A percentile compares a stretch with the other conserved stretches of the same genome.
Conservation (phyloP, 2,797 vertebrate genomes). For the Sternotherus odoratus region DNA sequence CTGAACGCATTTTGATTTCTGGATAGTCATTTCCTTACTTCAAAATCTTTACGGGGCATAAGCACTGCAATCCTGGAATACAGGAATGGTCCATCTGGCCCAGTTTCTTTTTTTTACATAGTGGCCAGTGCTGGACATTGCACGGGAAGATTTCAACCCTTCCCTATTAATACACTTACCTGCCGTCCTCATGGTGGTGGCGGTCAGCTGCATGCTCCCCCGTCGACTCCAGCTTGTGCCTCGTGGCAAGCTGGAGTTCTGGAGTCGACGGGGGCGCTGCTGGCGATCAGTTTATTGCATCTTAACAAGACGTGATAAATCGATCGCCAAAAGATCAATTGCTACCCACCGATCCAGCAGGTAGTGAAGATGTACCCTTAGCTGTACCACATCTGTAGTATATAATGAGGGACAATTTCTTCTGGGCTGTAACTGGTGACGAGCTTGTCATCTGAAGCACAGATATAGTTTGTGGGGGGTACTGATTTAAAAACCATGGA, state of each 20-base stretch:
- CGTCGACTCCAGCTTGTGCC: no score
- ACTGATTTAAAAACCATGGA: not conserved
- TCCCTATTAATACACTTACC: not conserved
- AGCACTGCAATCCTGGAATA: not conserved
- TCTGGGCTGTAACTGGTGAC: not conserved
- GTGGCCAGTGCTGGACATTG: not conserved
- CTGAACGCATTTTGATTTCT: not conserved
- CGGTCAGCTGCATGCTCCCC: no score
- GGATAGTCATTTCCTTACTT: accelerated
- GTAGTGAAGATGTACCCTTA: no score
- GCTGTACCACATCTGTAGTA: not conserved
- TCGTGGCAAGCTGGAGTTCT: no score
- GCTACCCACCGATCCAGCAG: no score
- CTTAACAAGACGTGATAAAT: no score
- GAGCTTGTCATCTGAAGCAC: not conserved
- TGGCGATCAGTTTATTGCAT: no score
- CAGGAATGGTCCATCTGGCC: not conserved
- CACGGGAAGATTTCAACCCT: not conserved
- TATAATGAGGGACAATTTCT: not conserved
- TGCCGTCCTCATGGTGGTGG: no score
- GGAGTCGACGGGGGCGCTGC: no score
- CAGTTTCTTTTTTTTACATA: not conserved
- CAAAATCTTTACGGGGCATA: not conserved
- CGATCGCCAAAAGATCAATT: no score
- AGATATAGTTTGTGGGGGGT: not conserved